Conservation (phyloP, 53 echinoderm and acorn worm genomes). For the Patiria pectinifera region DNA sequence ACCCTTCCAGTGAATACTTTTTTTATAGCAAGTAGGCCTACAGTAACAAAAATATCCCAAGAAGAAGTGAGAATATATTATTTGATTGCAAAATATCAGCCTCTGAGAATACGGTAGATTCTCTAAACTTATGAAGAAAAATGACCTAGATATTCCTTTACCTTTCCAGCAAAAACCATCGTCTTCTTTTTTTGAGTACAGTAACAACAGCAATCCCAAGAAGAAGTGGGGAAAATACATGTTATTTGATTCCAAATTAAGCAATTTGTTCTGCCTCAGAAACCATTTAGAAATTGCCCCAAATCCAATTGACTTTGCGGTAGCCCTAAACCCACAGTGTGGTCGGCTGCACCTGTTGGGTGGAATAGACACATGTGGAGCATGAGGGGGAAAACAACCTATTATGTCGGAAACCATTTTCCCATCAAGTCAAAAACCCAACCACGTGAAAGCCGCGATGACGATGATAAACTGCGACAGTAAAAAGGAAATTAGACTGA, state of each 20-base stretch:
- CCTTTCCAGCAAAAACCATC: not conserved
- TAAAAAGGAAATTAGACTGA: not conserved
- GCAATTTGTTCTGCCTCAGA: slow-evolving; percentile 38
- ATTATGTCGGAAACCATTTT: not conserved
- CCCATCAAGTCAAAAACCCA: not conserved
- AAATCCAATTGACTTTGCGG: slow-evolving; percentile 11
- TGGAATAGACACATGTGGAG: not conserved
- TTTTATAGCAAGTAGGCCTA: too few relatives aligned
- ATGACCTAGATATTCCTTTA: not conserved
- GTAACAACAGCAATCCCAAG: not conserved
- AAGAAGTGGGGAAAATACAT: not conserved
- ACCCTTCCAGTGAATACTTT: too few relatives aligned
- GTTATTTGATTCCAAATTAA: not conserved
- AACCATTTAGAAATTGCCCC: slow-evolving; percentile 1
- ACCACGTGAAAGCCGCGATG: not conserved
- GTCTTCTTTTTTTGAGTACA: not conserved
- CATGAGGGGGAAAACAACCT: not conserved
- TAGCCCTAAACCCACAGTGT: slow-evolving; percentile 9
- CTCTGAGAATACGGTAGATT: not conserved
- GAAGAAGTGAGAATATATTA: too few relatives aligned
- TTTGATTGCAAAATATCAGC: not conserved
- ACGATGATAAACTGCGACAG: not conserved
- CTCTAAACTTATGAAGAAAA: not conserved
- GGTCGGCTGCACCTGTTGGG: not conserved
- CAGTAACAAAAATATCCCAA: too few relatives aligned